phyloP scores from a whole-genome alignment of 2,888 invertebrate genomes.

The Synergus umbraculus region DNA sequence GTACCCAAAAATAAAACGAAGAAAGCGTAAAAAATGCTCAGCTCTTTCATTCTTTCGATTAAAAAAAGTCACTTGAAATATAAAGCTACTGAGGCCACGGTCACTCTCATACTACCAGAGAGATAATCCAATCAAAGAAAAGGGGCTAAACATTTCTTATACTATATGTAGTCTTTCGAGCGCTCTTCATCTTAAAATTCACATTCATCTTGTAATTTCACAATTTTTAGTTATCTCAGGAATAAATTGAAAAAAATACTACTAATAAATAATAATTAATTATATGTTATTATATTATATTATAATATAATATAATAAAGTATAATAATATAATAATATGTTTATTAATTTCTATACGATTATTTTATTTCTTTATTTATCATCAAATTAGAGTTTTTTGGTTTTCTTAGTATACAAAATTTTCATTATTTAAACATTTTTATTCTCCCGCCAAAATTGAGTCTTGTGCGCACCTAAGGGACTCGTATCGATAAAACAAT shows the following conservation, averaged over 20 bases:
- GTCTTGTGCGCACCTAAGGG: not conserved
- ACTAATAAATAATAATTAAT: too few relatives aligned
- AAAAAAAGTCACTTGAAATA: not conserved
- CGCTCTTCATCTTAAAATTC: not conserved
- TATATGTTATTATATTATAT: too few relatives aligned
- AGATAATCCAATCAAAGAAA: conserved; percentile 32
- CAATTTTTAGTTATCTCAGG: not conserved
- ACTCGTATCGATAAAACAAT: not conserved
- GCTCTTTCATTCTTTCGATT: not conserved
- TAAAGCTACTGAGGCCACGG: conserved; percentile 2
- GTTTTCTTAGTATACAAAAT: too few relatives aligned
- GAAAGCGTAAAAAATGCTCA: not conserved
- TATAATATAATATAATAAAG: too few relatives aligned
- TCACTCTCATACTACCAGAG: conserved; percentile 10
- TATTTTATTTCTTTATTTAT: not conserved
- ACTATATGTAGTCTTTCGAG: not conserved
- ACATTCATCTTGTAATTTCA: not conserved
- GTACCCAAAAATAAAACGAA: not conserved
- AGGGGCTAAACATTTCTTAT: conserved; percentile 11
- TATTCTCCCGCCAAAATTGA: not conserved
- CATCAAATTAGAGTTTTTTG: not conserved
- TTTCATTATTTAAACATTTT: not conserved
- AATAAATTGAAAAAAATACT: not conserved
- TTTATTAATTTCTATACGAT: not conserved
- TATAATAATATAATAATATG: too few relatives aligned